Evolutionary conservation across 2,888 invertebrate genomes (phyloP), one percentile per base, ranked within the genome.

Genomic region (Rapana venosa): DNA sequence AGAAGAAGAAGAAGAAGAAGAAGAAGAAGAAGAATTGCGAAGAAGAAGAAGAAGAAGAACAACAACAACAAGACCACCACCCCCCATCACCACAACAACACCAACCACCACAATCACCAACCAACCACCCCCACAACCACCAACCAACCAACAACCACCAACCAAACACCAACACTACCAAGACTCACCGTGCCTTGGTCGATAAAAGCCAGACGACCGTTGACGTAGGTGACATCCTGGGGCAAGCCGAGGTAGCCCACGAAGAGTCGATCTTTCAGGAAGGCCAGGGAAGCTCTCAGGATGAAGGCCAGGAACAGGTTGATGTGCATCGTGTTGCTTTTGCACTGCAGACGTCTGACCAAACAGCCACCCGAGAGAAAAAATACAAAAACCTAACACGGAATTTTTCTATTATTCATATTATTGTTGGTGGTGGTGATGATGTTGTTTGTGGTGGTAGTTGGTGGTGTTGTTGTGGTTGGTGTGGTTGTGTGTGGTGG

Each of bases 301-400:
- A 97, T 97, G 95, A 97, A 97, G 2, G 97, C 97, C 0, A 97
- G 97, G 95, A 97, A 97, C 86, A 97, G 96, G 94, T 97, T 97
- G 96, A 97, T 97, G 96, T 97, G 97, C 0, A 97, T 96, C 91
- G 97, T 97, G 95, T 97, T 97, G 93, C 97, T 96, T 15, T 97
- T 97, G 94, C 97, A 97, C 92, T 97, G 97, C 56, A 97, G 96
- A 94, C 97, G 97, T 95, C 97, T 97, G 95, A 13, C 47, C 47
- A 2, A 47, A 26, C 35, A n/a, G n/a, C n/a, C n/a, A n/a, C 11
- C 61, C 11, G 61, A 61, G 13, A 61, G 61, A 61, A 11, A 61
- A 20, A 61, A 20, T n/a, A n/a, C n/a, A n/a, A n/a, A n/a, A n/a
- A n/a, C n/a, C n/a, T n/a, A n/a, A n/a, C n/a, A n/a, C n/a, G n/a